Base-by-base conservation (phyloP, 2,888 invertebrate species). In the Adelphocoris suturalis region DNA sequence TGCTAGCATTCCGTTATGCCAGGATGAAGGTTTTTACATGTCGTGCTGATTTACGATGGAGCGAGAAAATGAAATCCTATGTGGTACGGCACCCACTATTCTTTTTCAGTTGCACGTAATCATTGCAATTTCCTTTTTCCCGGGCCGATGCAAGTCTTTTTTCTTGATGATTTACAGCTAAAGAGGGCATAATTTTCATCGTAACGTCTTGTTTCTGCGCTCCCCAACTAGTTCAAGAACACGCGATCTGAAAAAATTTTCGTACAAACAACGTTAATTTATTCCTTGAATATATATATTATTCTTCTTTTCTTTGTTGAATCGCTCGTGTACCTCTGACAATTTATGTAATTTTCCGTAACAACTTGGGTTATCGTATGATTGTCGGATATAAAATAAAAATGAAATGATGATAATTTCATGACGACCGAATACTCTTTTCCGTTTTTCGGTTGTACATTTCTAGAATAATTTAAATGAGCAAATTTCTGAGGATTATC, bases 161-260 rank as follows among this genome's bases (percentile, higher is more conserved):
- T 52, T 52, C 13, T 16, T 13, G 52, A 80, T 80, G 80, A 80
- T 80, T 80, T 80, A 80, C 46, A 37, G 13, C 80, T 80, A 12
- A 80, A 80, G 28, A 28, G 80, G 28, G 27, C 27, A 46, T 80
- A 80, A 80, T 80, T 80, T 80, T 80, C 80, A 80, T 80, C 46
- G 46, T 27, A 80, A 80, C 80, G 80, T 46, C 80, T 80, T 46
- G 80, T 80, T 80, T 80, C 46, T 28, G 28, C 28, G 80, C 80
- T 13, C 37, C 52, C 16, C 16, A 14, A 13, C 16, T 16, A 3
- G 13, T 52, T 52, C 11, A 52, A 11, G 13, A 14, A 52, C 52
- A 52, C 52, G 52, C 14, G 16, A 52, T 52, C 52, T 16, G 37
- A 2, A 37, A 37, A 37, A 7, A 7, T 52, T 52, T 52, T 52